A percentile compares a stretch with the other conserved stretches of the same genome.
These are phyloP conservation scores for Myotis myotis DNA, from an alignment of 2,797 vertebrate species.

Conservation along the genomic window DNA sequence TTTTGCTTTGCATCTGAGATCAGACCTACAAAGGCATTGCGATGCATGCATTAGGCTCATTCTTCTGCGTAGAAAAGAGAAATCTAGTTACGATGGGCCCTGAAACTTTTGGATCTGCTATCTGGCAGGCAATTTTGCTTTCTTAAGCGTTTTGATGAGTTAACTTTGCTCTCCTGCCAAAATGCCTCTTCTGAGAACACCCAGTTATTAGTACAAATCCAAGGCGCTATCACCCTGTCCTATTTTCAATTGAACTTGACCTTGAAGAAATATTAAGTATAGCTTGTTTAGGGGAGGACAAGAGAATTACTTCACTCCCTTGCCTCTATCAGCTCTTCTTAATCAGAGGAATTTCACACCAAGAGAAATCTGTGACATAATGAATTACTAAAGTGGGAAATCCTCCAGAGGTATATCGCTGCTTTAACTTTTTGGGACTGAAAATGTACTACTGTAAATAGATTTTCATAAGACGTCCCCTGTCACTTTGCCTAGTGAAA, in stretches of 20 bases:
- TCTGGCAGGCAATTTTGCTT: constrained; percentile 51
- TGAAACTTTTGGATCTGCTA: constrained; percentile 43
- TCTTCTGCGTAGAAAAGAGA: constrained; percentile 37
- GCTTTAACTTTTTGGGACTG: constrained; percentile 13
- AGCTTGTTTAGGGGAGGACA: constrained; percentile 1
- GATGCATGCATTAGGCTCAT: background rate
- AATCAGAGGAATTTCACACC: constrained; percentile 61
- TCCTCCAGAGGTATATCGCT: background rate
- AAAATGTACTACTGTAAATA: constrained; percentile 65
- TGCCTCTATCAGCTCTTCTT: constrained; percentile 52
- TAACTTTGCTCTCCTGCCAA: constrained; percentile 61
- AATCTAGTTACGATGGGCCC: background rate
- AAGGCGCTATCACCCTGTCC: constrained; percentile 10
- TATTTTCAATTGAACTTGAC: constrained; percentile 61
- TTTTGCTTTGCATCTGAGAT: background rate
- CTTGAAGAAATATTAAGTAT: constrained; percentile 63
- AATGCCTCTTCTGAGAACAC: constrained; percentile 34
- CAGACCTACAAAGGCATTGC: background rate
- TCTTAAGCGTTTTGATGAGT: constrained; percentile 63
- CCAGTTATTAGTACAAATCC: constrained; percentile 63
- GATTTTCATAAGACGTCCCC: constrained; percentile 60
- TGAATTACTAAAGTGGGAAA: constrained; percentile 66
- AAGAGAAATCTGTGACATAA: constrained; percentile 61
- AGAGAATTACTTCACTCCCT: constrained; percentile 54
- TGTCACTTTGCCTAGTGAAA: constrained; percentile 72